phyloP scores from a whole-genome alignment of 1,140 invertebrate species.

The Xylocopa sonorina region DNA sequence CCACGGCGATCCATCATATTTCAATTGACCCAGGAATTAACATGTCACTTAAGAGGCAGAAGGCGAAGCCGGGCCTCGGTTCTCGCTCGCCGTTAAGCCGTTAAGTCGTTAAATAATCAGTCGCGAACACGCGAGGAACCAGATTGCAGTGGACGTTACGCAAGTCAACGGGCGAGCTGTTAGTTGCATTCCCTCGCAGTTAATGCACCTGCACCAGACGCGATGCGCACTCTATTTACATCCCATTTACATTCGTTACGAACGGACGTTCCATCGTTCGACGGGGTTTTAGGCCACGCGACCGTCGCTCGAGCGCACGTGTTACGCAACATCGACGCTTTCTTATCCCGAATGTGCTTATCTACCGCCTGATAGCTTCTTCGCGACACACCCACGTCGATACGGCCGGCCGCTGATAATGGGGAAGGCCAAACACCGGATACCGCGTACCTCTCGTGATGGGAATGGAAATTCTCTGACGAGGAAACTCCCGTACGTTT shows the following conservation, averaged over 20 bases:
- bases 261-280: background rate
- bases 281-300: background rate
- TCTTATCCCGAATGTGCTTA: background rate
- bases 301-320: background rate
- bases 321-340: background rate
- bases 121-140: background rate
- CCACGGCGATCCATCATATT: constrained; percentile 34
- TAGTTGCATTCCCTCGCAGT: background rate
- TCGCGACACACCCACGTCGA: constrained; percentile 17
- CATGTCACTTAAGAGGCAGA: constrained; percentile 4
- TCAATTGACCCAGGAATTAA: constrained; percentile 31
- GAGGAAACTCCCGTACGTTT: background rate
- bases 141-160: background rate
- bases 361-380: constrained; percentile 24
- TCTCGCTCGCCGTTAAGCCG: constrained; percentile 11
- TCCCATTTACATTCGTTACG: background rate
- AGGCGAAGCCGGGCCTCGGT: background rate
- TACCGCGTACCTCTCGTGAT: background rate
- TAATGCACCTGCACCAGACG: background rate
- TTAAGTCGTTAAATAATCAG: constrained; percentile 40
- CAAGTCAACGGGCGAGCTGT: background rate
- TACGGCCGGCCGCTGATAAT: constrained; percentile 11
- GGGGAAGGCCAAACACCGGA: constrained; percentile 20
- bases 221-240: background rate
- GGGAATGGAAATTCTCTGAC: background rate